Conservation (phyloP, 2,113 vertebrate genomes). For the Serinus canaria region DNA sequence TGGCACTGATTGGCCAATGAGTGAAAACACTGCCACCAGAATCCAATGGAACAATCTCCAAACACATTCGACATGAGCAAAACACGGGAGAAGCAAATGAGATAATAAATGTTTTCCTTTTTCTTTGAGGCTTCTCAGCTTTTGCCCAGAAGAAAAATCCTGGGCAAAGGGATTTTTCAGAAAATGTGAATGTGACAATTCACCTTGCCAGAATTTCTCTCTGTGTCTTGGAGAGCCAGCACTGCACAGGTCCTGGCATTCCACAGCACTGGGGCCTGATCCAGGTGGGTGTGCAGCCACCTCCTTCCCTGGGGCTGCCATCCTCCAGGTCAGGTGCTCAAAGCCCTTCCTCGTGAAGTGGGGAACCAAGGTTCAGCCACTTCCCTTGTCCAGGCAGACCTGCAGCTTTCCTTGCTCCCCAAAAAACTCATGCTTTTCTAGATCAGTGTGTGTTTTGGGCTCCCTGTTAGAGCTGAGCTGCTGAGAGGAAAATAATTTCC, state of each 20-base stretch:
- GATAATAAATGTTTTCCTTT: too few species aligned
- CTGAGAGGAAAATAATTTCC: background rate
- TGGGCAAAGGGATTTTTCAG: too few species aligned
- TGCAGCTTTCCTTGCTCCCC: background rate
- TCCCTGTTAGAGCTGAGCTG: background rate
- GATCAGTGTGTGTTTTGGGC: background rate
- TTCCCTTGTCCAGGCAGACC: background rate
- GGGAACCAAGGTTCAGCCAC: background rate
- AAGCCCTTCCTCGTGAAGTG: background rate
- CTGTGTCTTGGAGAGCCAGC: background rate
- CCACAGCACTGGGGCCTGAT: rapidly evolving
- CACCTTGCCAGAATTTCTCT: rapidly evolving
- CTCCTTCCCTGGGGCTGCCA: background rate
- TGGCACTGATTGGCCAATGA: too few species aligned
- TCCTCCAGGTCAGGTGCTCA: background rate
- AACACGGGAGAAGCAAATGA: too few species aligned
- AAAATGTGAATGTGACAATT: background rate
- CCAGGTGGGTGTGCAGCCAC: background rate
- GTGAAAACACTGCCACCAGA: too few species aligned
- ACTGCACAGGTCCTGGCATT: rapidly evolving
- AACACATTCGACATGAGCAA: too few species aligned
- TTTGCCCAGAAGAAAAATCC: too few species aligned
- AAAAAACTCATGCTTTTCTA: rapidly evolving
- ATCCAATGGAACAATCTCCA: too few species aligned
- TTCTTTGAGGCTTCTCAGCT: too few species aligned